Evolutionary conservation across 2,113 vertebrate species (phyloP).

Genomic region (Perca flavescens): DNA sequence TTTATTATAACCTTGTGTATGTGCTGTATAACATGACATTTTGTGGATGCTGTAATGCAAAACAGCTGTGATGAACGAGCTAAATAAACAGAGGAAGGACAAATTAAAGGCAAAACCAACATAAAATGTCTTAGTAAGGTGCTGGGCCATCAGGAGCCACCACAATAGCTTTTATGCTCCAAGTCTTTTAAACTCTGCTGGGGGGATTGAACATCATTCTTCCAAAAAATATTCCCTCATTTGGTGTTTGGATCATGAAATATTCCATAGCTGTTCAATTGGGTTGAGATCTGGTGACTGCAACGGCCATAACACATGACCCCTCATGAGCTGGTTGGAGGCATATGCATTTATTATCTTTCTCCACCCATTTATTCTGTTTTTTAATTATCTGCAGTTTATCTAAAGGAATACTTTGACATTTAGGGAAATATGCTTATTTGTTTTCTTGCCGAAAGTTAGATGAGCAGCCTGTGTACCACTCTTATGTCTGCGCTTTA

Average conservation of each 20-base stretch:
- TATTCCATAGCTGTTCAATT: not conserved
- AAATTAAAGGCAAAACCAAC: constrained; percentile 11
- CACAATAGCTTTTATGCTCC: not conserved
- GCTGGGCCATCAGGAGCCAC: not conserved
- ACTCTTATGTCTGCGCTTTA: no score
- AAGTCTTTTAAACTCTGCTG: not conserved
- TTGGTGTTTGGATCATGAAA: constrained; percentile 28
- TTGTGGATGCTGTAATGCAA: not conserved
- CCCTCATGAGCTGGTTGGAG: not conserved
- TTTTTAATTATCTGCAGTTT: not conserved
- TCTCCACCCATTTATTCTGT: not conserved
- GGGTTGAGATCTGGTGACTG: not conserved
- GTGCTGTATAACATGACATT: not conserved
- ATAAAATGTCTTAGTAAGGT: not conserved
- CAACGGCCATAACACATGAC: not conserved
- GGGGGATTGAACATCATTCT: not conserved
- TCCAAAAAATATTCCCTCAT: not conserved
- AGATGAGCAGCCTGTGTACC: no score
- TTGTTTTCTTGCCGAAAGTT: no score
- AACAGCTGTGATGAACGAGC: not conserved
- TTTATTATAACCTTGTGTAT: constrained; percentile 1
- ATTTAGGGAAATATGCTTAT: no score
- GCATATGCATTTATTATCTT: not conserved
- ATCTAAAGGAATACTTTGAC: not conserved
- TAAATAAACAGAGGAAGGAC: not conserved